A percentile compares a stretch with the other conserved stretches of the same genome.
Conservation (phyloP, 2,113 vertebrate genomes). For the Indri indri region DNA sequence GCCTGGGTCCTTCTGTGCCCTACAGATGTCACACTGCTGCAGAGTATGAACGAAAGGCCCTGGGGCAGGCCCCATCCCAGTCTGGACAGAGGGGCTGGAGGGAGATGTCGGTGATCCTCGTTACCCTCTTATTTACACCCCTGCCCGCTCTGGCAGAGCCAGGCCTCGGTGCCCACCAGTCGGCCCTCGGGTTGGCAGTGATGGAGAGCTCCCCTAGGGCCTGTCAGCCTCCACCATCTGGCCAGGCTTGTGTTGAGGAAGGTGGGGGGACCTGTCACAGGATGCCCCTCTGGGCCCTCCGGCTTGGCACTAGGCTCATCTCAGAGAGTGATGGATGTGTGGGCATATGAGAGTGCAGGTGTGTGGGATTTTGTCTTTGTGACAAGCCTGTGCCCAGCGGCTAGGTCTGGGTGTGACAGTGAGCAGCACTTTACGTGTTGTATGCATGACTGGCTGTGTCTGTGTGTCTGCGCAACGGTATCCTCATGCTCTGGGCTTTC, state of each 20-base stretch:
- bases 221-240: conserved; percentile 38
- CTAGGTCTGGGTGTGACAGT: not conserved
- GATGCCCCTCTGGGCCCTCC: not conserved
- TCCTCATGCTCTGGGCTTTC: not conserved
- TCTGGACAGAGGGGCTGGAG: not conserved
- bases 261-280: not conserved
- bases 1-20: not conserved
- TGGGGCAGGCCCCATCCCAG: not conserved
- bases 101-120: not conserved
- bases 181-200: not conserved
- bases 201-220: conserved; percentile 30
- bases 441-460: not conserved
- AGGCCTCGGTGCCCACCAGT: not conserved
- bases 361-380: not conserved
- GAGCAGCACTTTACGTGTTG: not conserved
- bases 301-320: not conserved
- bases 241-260: not conserved
- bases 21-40: not conserved
- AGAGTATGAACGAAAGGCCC: not conserved
- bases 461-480: not conserved
- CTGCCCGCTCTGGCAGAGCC: not conserved
- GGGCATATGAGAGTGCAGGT: not conserved
- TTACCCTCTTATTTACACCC: conserved; percentile 44
- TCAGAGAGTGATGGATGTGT: not conserved
- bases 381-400: not conserved